Conservation (phyloP, 2,888 invertebrate genomes). For the Scaptomyza reducta region DNA sequence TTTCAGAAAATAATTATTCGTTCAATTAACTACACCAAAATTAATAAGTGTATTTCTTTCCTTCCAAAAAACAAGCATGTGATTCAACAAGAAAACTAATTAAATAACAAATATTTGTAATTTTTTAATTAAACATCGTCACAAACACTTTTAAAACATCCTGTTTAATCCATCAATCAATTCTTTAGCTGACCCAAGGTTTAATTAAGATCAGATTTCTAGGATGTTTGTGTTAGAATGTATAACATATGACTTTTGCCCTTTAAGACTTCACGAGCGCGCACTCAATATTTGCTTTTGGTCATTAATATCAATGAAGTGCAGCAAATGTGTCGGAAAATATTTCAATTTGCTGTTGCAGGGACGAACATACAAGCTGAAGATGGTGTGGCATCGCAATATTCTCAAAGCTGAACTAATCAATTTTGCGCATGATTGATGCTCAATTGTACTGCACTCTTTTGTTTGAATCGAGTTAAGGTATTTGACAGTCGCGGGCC, state of each 20-base stretch:
- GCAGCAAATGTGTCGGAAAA: slow-evolving; percentile 41
- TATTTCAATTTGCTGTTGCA: slow-evolving; percentile 23
- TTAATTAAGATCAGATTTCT: slow-evolving; percentile 8
- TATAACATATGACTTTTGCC: not conserved
- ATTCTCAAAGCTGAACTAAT: slow-evolving; percentile 59
- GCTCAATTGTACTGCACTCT: slow-evolving; percentile 75
- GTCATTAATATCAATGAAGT: slow-evolving; percentile 66
- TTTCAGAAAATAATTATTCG: not conserved
- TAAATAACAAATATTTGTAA: not conserved
- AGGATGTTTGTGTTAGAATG: not conserved
- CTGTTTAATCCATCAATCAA: not conserved
- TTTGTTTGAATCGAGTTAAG: slow-evolving; percentile 38
- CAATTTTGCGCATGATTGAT: slow-evolving; percentile 78
- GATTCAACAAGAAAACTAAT: not conserved
- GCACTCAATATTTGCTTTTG: slow-evolving; percentile 20
- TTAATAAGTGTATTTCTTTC: too few relatives aligned
- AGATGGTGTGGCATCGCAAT: slow-evolving; percentile 5
- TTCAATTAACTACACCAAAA: too few relatives aligned
- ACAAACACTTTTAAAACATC: not conserved
- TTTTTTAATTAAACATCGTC: not conserved
- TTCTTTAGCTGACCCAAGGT: not conserved
- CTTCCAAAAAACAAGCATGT: too few relatives aligned
- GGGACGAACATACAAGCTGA: not conserved
- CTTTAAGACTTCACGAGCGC: slow-evolving; percentile 2
- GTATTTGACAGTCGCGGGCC: not conserved